phyloP scores from a whole-genome alignment of 2,888 invertebrate species.

The Athrips mouffetella region DNA sequence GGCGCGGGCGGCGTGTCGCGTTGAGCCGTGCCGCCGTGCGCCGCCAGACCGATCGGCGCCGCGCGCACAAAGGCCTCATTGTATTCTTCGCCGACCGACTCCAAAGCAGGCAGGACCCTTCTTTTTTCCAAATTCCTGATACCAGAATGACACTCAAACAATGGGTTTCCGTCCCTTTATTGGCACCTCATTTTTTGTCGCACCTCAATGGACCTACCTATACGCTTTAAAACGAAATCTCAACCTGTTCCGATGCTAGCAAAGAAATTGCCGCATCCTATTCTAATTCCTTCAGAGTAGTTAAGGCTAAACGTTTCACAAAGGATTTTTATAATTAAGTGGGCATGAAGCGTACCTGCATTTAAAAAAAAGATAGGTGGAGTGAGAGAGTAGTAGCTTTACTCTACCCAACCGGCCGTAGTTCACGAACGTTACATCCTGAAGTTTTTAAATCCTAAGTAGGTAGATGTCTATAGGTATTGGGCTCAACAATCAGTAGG shows the following conservation, averaged over 20 bases:
- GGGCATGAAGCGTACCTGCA: neutral
- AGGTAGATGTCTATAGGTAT: no score
- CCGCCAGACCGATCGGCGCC: conserved; percentile 75
- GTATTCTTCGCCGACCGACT: conserved; percentile 61
- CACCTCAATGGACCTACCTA: conserved; percentile 64
- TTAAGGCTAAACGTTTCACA: neutral
- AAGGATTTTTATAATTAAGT: conserved; percentile 8
- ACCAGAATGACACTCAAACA: conserved; percentile 72
- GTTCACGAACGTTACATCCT: no score
- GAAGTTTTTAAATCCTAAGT: no score
- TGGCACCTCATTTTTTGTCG: conserved; percentile 76
- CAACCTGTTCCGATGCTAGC: conserved; percentile 64
- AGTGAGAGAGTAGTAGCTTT: no score
- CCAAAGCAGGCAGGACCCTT: conserved; percentile 61
- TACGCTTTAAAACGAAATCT: conserved; percentile 62
- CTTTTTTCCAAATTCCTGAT: conserved; percentile 70
- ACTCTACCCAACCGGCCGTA: no score
- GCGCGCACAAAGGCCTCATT: conserved; percentile 71
- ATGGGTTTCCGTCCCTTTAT: conserved; percentile 78
- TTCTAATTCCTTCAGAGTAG: conserved; percentile 26
- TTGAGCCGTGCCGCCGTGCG: conserved; percentile 37
- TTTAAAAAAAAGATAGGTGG: no score
- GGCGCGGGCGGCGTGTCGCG: conserved; percentile 36
- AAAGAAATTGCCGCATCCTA: conserved; percentile 37
- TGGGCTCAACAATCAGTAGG: neutral